Percentiles rank a stretch among this genome's conserved stretches.
phyloP scores from a whole-genome alignment of 1,140 invertebrate genomes.

The Leptinotarsa texana region DNA sequence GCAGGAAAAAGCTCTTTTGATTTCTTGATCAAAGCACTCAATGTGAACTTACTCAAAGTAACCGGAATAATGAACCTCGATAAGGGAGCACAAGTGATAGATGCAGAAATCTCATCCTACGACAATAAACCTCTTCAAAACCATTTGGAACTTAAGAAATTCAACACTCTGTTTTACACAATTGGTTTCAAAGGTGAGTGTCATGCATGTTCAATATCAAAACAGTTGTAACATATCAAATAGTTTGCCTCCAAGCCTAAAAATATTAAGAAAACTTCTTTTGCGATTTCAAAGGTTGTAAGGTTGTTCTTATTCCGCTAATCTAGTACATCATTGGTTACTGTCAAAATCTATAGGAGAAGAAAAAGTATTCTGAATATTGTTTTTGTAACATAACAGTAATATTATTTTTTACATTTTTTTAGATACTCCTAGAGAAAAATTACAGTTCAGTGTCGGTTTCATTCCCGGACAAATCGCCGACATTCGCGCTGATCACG shows the following conservation, averaged over 20 bases:
- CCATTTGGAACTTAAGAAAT: conserved; percentile 61
- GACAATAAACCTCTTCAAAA: conserved; percentile 57
- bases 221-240: too few species aligned
- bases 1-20: conserved; percentile 55
- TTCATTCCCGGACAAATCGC: conserved; percentile 67
- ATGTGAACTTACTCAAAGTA: conserved; percentile 61
- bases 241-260: too few species aligned
- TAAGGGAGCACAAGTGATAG: conserved; percentile 59
- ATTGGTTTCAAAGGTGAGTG: conserved; percentile 59
- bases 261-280: too few species aligned
- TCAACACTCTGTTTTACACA: conserved; percentile 61
- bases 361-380: not conserved
- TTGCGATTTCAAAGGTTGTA: too few species aligned
- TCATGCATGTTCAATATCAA: not conserved
- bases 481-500: conserved; percentile 63
- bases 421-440: conserved; percentile 59
- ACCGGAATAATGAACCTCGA: conserved; percentile 56
- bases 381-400: not conserved
- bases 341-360: not conserved
- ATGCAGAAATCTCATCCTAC: conserved; percentile 58
- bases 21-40: conserved; percentile 58
- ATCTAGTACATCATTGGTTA: not conserved
- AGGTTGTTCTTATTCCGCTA: too few species aligned
- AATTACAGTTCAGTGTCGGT: conserved; percentile 61
- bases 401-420: conserved; percentile 1